Evolutionary conservation across 2,797 vertebrate genomes (phyloP).

Genomic region (Galago senegalensis): DNA sequence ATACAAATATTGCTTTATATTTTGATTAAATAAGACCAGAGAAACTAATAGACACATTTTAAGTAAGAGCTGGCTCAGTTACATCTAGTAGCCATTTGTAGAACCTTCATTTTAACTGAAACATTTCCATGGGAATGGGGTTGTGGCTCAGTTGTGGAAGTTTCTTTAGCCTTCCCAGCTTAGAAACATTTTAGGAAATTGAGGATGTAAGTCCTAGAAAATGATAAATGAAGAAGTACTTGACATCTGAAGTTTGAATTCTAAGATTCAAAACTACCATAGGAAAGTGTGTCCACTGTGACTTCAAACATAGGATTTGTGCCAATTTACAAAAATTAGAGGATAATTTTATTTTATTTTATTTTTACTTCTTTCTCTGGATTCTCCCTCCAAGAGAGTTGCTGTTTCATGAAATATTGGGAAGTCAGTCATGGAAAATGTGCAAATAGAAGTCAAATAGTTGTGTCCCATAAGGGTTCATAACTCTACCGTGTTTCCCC

Average conservation of each 20-base stretch:
- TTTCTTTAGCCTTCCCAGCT: background rate
- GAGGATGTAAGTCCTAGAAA: background rate
- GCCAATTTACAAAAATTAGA: background rate
- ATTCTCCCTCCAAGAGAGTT: background rate
- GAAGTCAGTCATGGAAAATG: background rate
- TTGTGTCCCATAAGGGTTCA: background rate
- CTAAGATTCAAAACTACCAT: background rate
- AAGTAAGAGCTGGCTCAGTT: background rate
- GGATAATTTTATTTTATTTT: background rate
- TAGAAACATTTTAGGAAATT: background rate
- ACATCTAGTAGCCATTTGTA: background rate
- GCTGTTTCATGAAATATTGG: background rate
- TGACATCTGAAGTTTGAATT: background rate
- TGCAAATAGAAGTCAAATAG: background rate
- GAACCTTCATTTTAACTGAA: background rate
- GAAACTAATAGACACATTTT: background rate
- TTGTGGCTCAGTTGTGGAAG: background rate
- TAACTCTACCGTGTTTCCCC: background rate
- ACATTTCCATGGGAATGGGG: background rate
- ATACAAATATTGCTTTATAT: background rate
- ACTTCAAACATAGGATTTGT: background rate
- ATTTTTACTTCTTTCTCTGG: background rate
- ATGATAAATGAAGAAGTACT: background rate
- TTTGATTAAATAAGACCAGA: constrained; percentile 34
- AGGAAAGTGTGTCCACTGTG: background rate